Evolutionary conservation across 2,888 invertebrate species (phyloP).

Genomic region (Osedax frankpressi): DNA sequence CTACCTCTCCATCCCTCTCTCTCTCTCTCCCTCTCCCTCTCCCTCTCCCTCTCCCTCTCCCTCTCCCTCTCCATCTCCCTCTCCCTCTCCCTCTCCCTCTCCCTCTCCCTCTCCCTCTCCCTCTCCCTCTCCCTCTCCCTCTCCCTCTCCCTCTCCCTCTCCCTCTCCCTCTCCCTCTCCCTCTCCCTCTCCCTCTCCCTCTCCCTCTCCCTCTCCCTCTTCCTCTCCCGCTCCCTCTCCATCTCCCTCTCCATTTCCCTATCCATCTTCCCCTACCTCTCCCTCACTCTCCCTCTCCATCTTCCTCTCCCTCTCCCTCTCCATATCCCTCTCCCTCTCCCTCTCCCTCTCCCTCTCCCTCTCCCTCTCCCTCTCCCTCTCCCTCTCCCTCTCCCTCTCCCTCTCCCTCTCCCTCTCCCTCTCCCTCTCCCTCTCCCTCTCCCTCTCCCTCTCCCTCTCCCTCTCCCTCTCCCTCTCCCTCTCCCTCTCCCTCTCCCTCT

Average conservation of each 20-base stretch:
- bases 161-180: slow-evolving; percentile 5
- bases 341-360: slow-evolving; percentile 10
- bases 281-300: too few relatives aligned
- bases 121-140: not conserved
- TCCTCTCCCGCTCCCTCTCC: too few relatives aligned
- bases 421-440: not conserved
- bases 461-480: not conserved
- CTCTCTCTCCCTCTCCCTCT: not conserved
- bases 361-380: slow-evolving; percentile 7
- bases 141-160: not conserved
- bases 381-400: slow-evolving; percentile 7
- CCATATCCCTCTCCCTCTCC: not conserved
- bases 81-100: not conserved
- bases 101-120: not conserved
- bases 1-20: not conserved
- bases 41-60: not conserved
- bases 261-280: too few relatives aligned
- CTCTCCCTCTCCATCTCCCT: not conserved
- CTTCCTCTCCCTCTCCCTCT: too few relatives aligned
- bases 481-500: slow-evolving; percentile 1
- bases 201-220: slow-evolving; percentile 10
- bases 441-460: not conserved
- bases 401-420: not conserved
- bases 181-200: slow-evolving; percentile 3
- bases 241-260: too few relatives aligned